phyloP scores from a whole-genome alignment of 2,888 invertebrate genomes.

The Therioaphis trifolii region DNA sequence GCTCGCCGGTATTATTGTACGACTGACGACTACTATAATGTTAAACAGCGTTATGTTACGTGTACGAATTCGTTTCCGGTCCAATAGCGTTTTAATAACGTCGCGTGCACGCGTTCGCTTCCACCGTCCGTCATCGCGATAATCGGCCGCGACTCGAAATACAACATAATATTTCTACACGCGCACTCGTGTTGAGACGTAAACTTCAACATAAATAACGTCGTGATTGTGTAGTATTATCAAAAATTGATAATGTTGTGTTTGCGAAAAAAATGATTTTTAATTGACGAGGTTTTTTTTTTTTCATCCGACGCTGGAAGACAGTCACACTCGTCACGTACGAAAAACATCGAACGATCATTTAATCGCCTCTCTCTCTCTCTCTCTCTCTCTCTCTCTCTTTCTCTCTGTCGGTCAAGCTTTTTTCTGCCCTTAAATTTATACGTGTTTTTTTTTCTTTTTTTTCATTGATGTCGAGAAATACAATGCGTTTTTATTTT shows the following conservation, averaged over 20 bases:
- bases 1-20: too few species aligned
- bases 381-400: not conserved
- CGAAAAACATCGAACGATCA: not conserved
- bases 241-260: too few species aligned
- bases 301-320: not conserved
- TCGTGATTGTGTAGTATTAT: too few species aligned
- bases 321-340: not conserved
- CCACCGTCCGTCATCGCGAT: not conserved
- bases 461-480: not conserved
- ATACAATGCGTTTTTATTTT: not conserved
- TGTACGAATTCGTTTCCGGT: constrained; percentile 38
- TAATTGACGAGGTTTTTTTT: constrained; percentile 41
- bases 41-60: too few species aligned
- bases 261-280: constrained; percentile 24
- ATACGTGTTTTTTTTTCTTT: not conserved
- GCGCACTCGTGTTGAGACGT: constrained; percentile 23
- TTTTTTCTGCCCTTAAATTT: not conserved
- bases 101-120: not conserved
- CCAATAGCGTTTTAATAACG: not conserved
- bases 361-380: not conserved
- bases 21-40: too few species aligned
- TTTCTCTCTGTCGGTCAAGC: too few species aligned
- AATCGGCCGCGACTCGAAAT: too few species aligned
- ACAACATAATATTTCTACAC: too few species aligned
- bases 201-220: not conserved